Percentiles rank a stretch among this genome's conserved stretches.
Conservation (phyloP, 2,888 invertebrate species). For the Lamellibrachia columna region DNA sequence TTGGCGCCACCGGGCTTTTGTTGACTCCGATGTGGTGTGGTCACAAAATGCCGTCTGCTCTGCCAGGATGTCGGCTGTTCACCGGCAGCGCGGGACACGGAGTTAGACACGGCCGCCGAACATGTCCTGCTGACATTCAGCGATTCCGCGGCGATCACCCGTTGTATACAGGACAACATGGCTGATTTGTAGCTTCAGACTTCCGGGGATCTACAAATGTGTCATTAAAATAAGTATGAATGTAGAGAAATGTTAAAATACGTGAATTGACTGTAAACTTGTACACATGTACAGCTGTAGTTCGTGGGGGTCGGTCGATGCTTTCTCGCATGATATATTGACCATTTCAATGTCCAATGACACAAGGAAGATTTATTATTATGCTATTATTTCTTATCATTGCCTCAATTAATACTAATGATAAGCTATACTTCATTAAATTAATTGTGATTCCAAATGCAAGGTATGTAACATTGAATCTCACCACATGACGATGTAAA, state of each 20-base stretch:
- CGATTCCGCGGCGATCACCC: background rate
- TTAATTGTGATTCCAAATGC: no score
- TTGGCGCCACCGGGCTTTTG: background rate
- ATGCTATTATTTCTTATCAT: no score
- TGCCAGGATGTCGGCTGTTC: constrained; percentile 10
- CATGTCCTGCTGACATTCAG: background rate
- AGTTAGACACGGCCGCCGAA: background rate
- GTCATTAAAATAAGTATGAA: background rate
- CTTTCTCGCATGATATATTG: no score
- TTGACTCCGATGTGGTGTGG: background rate
- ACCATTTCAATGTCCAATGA: no score
- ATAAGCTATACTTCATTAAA: no score
- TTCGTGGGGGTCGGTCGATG: background rate
- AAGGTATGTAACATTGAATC: no score
- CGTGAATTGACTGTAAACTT: background rate
- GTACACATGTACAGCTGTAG: background rate
- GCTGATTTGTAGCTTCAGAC: background rate
- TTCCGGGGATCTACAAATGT: background rate
- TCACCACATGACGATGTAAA: no score
- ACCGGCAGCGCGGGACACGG: constrained; percentile 1
- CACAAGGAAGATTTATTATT: no score
- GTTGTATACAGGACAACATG: background rate
- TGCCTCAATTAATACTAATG: no score
- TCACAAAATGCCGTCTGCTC: constrained; percentile 7
- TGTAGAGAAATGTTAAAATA: background rate